These are phyloP conservation scores for Pitta sordida DNA, from an alignment of 2,113 vertebrate genomes.

Conservation along the genomic window DNA sequence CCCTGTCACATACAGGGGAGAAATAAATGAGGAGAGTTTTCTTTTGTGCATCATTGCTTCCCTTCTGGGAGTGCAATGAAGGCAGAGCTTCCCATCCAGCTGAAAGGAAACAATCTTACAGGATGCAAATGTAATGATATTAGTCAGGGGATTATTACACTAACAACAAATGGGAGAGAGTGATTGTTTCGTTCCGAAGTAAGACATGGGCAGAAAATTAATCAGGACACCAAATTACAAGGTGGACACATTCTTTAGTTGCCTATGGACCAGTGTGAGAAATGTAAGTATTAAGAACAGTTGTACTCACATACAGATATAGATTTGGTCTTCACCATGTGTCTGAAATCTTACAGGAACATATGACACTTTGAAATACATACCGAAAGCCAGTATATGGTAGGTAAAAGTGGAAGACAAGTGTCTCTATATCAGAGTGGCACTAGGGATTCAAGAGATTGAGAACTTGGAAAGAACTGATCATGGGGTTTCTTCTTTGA, in stretches of 20 bases:
- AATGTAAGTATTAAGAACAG: background rate
- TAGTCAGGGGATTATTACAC: background rate
- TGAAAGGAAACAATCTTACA: background rate
- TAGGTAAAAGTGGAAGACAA: background rate
- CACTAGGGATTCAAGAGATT: background rate
- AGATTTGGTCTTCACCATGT: background rate
- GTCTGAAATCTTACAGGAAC: background rate
- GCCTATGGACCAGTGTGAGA: background rate
- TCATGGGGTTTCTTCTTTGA: background rate
- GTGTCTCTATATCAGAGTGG: background rate
- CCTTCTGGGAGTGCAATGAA: background rate
- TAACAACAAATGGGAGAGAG: conserved; percentile 4
- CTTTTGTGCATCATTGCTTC: conserved; percentile 2
- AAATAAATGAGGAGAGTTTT: conserved; percentile 14
- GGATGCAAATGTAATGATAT: background rate
- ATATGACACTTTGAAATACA: background rate
- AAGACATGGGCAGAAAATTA: background rate
- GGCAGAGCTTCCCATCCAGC: background rate
- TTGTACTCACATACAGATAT: background rate
- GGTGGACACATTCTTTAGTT: background rate
- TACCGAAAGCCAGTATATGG: background rate
- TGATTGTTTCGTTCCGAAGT: background rate
- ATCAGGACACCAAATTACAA: background rate
- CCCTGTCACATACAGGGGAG: background rate
- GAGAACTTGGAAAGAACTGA: background rate